A percentile compares a stretch with the other conserved stretches of the same genome.
phyloP scores from a whole-genome alignment of 37 sponge, comb jelly and placozoan genomes.

The Eunapius fragilis region DNA sequence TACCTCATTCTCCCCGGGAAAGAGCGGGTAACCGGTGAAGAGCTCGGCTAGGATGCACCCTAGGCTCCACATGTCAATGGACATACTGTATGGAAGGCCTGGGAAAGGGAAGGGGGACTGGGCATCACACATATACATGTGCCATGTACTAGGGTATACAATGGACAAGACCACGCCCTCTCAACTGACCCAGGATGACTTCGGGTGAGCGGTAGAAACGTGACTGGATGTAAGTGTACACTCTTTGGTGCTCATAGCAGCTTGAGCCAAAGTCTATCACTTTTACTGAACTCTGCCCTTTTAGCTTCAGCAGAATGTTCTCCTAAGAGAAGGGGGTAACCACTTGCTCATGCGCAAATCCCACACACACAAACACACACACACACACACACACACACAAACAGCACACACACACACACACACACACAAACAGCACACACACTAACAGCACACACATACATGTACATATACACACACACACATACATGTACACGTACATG shows the following conservation, averaged over 20 bases:
- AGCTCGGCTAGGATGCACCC: conserved; percentile 92
- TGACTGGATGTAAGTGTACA: conserved; percentile 94
- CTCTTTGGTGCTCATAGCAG: conserved; percentile 87
- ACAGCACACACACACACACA: background rate
- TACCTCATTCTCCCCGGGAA: conserved; percentile 92
- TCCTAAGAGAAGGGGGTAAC: conserved; percentile 42
- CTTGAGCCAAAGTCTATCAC: conserved; percentile 95
- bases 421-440: background rate
- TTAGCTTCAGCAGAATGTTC: conserved; percentile 75
- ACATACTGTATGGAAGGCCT: conserved; percentile 88
- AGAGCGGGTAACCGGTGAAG: conserved; percentile 90
- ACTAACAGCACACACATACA: background rate
- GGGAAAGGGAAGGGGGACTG: background rate
- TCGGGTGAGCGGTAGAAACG: conserved; percentile 92
- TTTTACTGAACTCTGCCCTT: conserved; percentile 78
- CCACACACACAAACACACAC: conserved; percentile 3
- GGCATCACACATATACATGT: background rate
- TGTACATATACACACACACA: conserved; percentile 9
- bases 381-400: background rate
- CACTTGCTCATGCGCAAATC: background rate
- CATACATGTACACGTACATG: background rate
- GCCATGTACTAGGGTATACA: too few relatives aligned
- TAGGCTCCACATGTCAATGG: conserved; percentile 94
- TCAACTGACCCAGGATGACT: conserved; percentile 70
- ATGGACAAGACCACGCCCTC: background rate